A percentile compares a stretch with the other conserved stretches of the same genome.
These are phyloP conservation scores for Clivina fossor DNA, from an alignment of 2,888 invertebrate genomes.

Conservation along the genomic window DNA sequence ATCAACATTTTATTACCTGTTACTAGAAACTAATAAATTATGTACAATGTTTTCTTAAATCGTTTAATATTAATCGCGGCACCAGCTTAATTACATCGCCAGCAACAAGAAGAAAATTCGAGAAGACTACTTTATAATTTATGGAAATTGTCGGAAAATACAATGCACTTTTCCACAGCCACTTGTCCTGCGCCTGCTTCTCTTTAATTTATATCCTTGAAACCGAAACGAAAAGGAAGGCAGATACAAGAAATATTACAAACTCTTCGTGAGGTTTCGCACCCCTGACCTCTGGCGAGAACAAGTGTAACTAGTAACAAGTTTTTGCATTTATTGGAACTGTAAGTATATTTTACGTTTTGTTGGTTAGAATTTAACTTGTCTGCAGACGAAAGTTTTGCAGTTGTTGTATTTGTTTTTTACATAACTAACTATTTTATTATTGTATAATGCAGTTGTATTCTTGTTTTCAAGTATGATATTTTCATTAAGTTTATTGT, in stretches of 20 bases:
- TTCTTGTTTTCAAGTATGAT: too few species aligned
- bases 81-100: conserved; percentile 28
- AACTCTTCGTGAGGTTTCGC: conserved; percentile 7
- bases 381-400: too few species aligned
- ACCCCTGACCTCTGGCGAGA: too few species aligned
- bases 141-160: conserved; percentile 31
- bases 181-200: conserved; percentile 22
- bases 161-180: conserved; percentile 30
- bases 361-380: too few species aligned
- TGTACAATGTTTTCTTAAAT: conserved; percentile 25
- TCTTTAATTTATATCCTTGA: conserved; percentile 24
- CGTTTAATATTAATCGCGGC: conserved; percentile 23
- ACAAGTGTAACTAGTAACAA: conserved; percentile 27
- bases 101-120: conserved; percentile 25
- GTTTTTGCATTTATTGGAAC: conserved; percentile 25
- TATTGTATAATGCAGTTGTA: too few species aligned
- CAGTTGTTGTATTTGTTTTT: too few species aligned
- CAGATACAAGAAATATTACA: conserved; percentile 27
- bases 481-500: too few species aligned
- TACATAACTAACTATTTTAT: too few species aligned
- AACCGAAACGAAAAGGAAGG: conserved; percentile 5
- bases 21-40: conserved; percentile 21
- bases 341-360: too few species aligned
- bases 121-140: conserved; percentile 26
- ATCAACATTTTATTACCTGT: conserved; percentile 18